Evolutionary conservation across 1,140 invertebrate genomes (phyloP), one percentile per base, ranked within the genome.

Genomic region (Macrostomum lignano): DNA sequence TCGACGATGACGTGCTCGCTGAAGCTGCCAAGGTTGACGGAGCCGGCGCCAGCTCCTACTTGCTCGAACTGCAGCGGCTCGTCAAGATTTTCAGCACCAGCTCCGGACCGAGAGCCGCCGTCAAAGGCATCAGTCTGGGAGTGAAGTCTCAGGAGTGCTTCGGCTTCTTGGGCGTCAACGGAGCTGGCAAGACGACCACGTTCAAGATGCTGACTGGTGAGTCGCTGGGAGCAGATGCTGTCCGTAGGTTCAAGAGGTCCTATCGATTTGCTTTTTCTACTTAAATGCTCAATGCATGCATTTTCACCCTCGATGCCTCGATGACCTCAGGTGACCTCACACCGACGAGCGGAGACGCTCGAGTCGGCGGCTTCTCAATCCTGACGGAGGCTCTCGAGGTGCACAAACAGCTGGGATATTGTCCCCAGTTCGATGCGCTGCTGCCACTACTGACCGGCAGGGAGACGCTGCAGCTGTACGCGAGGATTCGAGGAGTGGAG

Each of bases 141-240:
- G 68, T 76, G 0, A 60, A 65, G 26, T 56, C 63, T n/a, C 71
- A 72, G 2, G 70, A 75, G 53, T 79, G 75, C 49, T 78, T 79
- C 57, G 76, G 75, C 2, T 56, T 79, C 11, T 46, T 78, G 2
- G 74, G 75, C 17, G 63, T 72, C 0, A 72, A 72, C 45, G 79
- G 78, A 1, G 77, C 79, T 3, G 79, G 79, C 3, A 86, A 86
- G 58, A 78, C 76, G 3, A 74, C 74, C 7, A 79, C 74, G 4
- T 82, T 84, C 42, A 70, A 70, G 44, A 67, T 67, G 62, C 42
- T 69, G 36, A 82, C 77, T 1, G 79, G 79, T n/a, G n/a, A n/a
- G n/a, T n/a, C n/a, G n/a, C n/a, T n/a, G n/a, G n/a, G n/a, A n/a
- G n/a, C n/a, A n/a, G n/a, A n/a, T n/a, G n/a, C n/a, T n/a, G n/a